These are phyloP conservation scores for Aythya baeri DNA, from an alignment of 2,113 vertebrate genomes.

Conservation along the genomic window DNA sequence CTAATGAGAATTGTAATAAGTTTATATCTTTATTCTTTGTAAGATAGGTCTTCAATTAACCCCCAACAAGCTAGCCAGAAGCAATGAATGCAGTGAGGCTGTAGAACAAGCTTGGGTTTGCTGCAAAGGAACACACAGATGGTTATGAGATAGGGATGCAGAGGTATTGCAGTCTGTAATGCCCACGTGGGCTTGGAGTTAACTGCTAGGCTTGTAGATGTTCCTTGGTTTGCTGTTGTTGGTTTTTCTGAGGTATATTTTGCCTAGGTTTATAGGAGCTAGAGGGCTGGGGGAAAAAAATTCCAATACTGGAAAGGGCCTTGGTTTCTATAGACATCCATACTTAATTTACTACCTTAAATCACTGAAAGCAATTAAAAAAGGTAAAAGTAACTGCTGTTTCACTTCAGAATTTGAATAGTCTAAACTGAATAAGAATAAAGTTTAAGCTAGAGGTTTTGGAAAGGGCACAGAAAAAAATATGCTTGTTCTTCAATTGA, in stretches of 20 bases:
- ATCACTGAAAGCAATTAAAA: background rate
- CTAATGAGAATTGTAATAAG: background rate
- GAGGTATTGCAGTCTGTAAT: fast-evolving
- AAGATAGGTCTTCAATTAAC: background rate
- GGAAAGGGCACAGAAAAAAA: background rate
- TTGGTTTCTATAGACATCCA: background rate
- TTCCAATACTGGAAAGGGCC: background rate
- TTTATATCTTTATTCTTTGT: background rate
- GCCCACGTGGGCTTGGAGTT: fast-evolving
- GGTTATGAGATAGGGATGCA: background rate
- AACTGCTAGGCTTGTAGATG: background rate
- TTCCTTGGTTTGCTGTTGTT: background rate
- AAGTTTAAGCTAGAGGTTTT: background rate
- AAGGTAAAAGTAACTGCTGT: background rate
- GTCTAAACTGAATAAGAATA: background rate
- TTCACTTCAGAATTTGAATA: background rate
- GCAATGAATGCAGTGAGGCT: background rate
- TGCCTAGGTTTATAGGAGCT: background rate
- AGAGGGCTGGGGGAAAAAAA: background rate
- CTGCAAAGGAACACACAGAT: background rate
- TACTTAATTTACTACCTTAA: background rate
- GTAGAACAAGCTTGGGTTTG: background rate
- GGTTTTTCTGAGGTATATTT: background rate
- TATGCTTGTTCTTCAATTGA: background rate
- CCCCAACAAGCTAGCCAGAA: background rate